Percentiles rank a stretch among this genome's conserved stretches.
phyloP scores from a whole-genome alignment of 1,140 invertebrate species.

The Lordiphosa clarofinis region DNA sequence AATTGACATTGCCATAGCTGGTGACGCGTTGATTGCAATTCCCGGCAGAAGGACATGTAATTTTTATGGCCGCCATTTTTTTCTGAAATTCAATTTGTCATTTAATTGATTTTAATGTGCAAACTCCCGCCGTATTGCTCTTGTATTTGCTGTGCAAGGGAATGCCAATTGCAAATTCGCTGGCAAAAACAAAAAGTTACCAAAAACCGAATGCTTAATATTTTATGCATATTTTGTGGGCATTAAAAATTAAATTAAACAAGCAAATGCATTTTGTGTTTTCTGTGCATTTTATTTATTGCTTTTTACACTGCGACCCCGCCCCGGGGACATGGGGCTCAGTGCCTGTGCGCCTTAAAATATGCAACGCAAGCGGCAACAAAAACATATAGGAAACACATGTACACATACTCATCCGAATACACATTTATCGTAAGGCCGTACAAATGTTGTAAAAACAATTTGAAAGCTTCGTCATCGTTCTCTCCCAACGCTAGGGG shows the following conservation, averaged over 20 bases:
- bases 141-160: background rate
- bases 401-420: background rate
- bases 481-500: conserved; percentile 24
- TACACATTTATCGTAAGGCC: conserved; percentile 6
- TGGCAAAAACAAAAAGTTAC: conserved; percentile 33
- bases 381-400: conserved; percentile 21
- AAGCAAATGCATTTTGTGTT: conserved; percentile 63
- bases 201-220: conserved; percentile 57
- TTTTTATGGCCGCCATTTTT: conserved; percentile 73
- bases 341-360: conserved; percentile 45
- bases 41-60: conserved; percentile 73
- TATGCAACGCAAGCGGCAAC: conserved; percentile 46
- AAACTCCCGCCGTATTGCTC: conserved; percentile 17
- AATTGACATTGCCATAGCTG: conserved; percentile 66
- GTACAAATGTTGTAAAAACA: conserved; percentile 70
- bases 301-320: conserved; percentile 40
- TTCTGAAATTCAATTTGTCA: conserved; percentile 74
- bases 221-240: conserved; percentile 76
- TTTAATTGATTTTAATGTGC: conserved; percentile 78
- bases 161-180: conserved; percentile 57
- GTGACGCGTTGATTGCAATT: conserved; percentile 76
- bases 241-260: conserved; percentile 78
- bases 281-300: conserved; percentile 51
- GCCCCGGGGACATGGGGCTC: conserved; percentile 20
- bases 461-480: conserved; percentile 53